Conservation (phyloP, 2,888 invertebrate species). For the Hesperia comma region DNA sequence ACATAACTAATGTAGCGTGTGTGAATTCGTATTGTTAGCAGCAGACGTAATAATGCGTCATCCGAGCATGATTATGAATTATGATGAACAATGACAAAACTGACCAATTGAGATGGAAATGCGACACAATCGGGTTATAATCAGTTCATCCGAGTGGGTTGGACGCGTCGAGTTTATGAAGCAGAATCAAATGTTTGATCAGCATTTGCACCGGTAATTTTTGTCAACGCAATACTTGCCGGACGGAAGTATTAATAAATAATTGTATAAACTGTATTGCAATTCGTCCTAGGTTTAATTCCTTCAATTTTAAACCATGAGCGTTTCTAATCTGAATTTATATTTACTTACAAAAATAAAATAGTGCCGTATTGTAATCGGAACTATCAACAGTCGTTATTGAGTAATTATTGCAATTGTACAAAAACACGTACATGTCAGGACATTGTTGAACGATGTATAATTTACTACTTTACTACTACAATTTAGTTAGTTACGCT, state of each 20-base stretch:
- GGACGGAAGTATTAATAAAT: not conserved
- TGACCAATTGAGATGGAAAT: slow-evolving; percentile 34
- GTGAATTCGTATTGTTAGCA: slow-evolving; percentile 26
- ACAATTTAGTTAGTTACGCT: slow-evolving; percentile 2
- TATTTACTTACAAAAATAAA: not conserved
- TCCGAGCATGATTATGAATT: slow-evolving; percentile 33
- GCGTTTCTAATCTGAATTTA: not conserved
- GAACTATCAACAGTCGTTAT: not conserved
- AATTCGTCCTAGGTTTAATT: not conserved
- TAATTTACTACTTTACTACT: not conserved
- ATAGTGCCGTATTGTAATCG: not conserved
- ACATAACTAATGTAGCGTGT: slow-evolving; percentile 5
- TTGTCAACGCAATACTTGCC: not conserved
- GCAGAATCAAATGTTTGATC: slow-evolving; percentile 40
- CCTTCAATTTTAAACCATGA: not conserved
- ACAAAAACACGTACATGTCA: not conserved
- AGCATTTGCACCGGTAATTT: slow-evolving; percentile 17
- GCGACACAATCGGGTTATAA: slow-evolving; percentile 47
- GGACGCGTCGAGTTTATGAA: slow-evolving; percentile 36
- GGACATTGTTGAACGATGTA: not conserved
- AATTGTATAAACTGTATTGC: not conserved
- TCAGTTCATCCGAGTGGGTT: slow-evolving; percentile 50
- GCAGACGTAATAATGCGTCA: slow-evolving; percentile 35
- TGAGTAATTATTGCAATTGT: not conserved
- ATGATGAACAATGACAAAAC: slow-evolving; percentile 16